Base-by-base conservation (phyloP, 1,140 invertebrate species). In the Tribolium madens region DNA sequence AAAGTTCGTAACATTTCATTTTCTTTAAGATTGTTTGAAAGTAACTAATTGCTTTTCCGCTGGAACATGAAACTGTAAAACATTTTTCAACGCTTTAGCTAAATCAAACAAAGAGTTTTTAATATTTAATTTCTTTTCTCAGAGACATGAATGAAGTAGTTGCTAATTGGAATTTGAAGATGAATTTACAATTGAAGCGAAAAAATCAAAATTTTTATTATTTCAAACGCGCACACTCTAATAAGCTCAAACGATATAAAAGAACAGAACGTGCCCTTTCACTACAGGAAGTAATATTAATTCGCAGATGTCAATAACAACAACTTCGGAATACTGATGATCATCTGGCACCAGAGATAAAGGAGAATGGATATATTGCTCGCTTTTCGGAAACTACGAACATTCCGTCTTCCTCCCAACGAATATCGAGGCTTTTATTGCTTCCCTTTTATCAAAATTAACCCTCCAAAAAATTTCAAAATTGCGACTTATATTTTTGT, bases 251-350 rank as follows among this genome's bases (percentile, higher is more conserved):
- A 33, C 18, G 50, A 74, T 50, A 74, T 57, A 74, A 74, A 74
- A 60, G 72, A 46, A 74, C 42, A 53, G 36, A 12, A 74, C 72
- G 72, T 60, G 72, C 50, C 52, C 50, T 74, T 74, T 57, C 53
- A 57, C 53, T 13, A 57, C 52, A 18, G 72, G 72, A 74, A 74
- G 72, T 47, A 74, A 74, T 74, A 74, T 74, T 74, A 74, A 74
- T 74, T 74, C 72, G 50, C 72, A 74, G 72, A 74, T 74, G 72
- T 74, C 72, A 74, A 74, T 74, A 74, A 74, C 72, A 74, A 74
- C 72, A 57, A 60, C 10, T 47, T 57, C 72, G 50, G 72, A 74
- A 74, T 74, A 74, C 72, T 74, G 72, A 74, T 74, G 72, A 60
- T 72, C 70, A 50, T 72, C 70, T 72, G 70, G 70, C 70, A 48